Evolutionary conservation across 2,888 invertebrate species (phyloP).

Genomic region (Sphinx pinastri): DNA sequence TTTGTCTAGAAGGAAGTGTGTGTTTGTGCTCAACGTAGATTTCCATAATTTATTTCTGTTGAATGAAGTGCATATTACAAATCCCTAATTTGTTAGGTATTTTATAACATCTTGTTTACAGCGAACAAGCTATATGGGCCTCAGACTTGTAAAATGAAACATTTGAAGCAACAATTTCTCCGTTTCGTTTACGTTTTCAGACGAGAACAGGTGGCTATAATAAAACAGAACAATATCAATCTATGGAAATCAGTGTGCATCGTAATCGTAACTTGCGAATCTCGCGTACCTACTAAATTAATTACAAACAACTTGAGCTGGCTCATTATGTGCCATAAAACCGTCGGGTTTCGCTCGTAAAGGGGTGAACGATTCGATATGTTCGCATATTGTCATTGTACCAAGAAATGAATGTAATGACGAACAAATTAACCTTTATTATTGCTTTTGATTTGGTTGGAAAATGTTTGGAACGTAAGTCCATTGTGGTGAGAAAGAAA

Average conservation of each 20-base stretch:
- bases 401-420: conserved; percentile 62
- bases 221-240: conserved; percentile 22
- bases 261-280: conserved; percentile 30
- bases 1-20: too few relatives aligned
- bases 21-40: too few relatives aligned
- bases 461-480: not conserved
- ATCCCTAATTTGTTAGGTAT: too few relatives aligned
- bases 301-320: conserved; percentile 52
- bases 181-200: not conserved
- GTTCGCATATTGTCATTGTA: conserved; percentile 63
- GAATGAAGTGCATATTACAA: too few relatives aligned
- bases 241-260: conserved; percentile 23
- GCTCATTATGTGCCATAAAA: conserved; percentile 61
- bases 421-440: conserved; percentile 71
- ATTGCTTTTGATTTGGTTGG: conserved; percentile 38
- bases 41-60: too few relatives aligned
- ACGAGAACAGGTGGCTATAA: conserved; percentile 3
- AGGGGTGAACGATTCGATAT: conserved; percentile 72
- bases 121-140: not conserved
- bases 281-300: conserved; percentile 56
- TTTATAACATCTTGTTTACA: not conserved
- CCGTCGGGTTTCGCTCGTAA: conserved; percentile 59
- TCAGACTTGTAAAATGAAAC: not conserved
- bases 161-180: not conserved
- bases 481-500: not conserved